Conservation (phyloP, 2,113 vertebrate species). For the Heterochromis multidens region DNA sequence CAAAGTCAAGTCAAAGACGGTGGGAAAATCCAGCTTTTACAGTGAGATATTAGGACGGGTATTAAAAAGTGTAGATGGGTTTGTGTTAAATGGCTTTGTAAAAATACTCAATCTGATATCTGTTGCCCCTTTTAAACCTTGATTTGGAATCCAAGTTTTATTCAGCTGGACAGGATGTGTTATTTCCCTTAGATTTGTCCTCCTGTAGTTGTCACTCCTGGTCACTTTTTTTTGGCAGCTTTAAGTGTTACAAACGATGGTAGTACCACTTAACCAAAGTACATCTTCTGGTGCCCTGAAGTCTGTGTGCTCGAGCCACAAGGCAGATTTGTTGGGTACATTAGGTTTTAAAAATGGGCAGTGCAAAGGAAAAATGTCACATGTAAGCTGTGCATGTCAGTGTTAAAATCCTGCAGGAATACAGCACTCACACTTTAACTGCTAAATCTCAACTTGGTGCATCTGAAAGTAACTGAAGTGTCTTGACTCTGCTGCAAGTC, state of each 20-base stretch:
- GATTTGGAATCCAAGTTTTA: background rate
- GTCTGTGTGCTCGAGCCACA: background rate
- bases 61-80: background rate
- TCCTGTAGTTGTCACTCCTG: background rate
- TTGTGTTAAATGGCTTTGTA: background rate
- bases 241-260: conserved; percentile 10
- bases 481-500: background rate
- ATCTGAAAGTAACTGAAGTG: background rate
- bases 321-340: conserved; percentile 18
- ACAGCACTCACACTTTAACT: background rate
- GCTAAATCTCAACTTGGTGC: background rate
- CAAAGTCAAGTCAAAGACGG: background rate
- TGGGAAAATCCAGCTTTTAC: background rate
- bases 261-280: conserved; percentile 40
- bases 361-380: conserved; percentile 31
- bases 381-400: background rate
- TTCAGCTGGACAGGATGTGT: background rate
- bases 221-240: conserved; percentile 12
- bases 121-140: background rate
- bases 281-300: conserved; percentile 27
- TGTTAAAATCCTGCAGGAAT: background rate
- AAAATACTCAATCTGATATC: background rate
- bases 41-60: background rate
- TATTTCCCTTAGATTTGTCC: background rate
- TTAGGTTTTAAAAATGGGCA: conserved; percentile 18